A percentile compares a stretch with the other conserved stretches of the same genome.
These are phyloP conservation scores for Sipha flava DNA, from an alignment of 1,140 invertebrate genomes.

Conservation along the genomic window DNA sequence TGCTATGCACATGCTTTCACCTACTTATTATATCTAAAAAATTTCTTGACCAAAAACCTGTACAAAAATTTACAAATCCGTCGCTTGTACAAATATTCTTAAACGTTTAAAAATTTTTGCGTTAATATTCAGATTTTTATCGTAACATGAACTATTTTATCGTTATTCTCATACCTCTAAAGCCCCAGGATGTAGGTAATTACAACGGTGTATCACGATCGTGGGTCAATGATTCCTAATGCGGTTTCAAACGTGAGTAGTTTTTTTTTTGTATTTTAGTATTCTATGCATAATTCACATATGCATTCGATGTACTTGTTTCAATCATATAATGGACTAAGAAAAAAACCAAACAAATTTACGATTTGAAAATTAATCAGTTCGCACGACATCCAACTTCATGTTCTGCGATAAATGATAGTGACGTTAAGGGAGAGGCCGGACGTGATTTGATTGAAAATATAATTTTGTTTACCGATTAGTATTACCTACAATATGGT, in stretches of 20 bases:
- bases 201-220: conserved; percentile 25
- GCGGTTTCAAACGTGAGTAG: not conserved
- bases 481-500: not conserved
- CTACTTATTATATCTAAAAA: not conserved
- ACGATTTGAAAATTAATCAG: not conserved
- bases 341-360: not conserved
- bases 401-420: not conserved
- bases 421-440: not conserved
- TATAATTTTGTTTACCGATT: not conserved
- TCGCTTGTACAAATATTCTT: not conserved
- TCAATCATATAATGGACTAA: not conserved
- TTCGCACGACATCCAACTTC: not conserved
- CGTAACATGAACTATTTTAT: not conserved
- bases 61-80: not conserved
- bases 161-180: not conserved
- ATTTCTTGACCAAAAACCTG: not conserved
- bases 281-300: not conserved
- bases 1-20: conserved; percentile 18
- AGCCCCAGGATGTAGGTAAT: conserved; percentile 17
- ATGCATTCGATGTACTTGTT: not conserved
- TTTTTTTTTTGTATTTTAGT: not conserved
- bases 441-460: not conserved
- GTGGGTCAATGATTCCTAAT: conserved; percentile 27
- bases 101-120: not conserved
- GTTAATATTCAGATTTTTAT: not conserved